A percentile compares a stretch with the other conserved stretches of the same genome.
These are phyloP conservation scores for Anguilla pacifica DNA, from an alignment of 2,797 vertebrate genomes.

Conservation along the genomic window DNA sequence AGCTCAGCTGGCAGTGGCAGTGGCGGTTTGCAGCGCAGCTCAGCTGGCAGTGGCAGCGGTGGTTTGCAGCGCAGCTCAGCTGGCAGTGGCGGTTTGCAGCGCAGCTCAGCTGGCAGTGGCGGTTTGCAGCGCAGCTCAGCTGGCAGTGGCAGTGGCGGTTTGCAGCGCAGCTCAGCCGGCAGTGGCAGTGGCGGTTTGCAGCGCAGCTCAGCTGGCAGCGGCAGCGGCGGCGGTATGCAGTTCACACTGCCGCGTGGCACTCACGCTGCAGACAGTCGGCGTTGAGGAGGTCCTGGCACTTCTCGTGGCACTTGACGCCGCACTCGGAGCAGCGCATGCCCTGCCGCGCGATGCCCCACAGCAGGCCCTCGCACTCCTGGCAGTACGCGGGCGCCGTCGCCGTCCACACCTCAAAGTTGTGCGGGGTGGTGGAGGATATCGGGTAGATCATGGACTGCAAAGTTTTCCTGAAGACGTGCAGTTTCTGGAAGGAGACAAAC, in stretches of 20 bases:
- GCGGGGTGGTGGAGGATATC: slow-evolving; percentile 95
- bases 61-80: too few relatives aligned
- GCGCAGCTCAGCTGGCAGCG: too few relatives aligned
- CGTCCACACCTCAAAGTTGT: slow-evolving; percentile 98
- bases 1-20: too few relatives aligned
- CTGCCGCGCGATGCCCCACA: slow-evolving; percentile 97
- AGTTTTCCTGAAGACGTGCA: slow-evolving; percentile 95
- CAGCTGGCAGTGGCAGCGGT: too few relatives aligned
- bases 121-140: too few relatives aligned
- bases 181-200: too few relatives aligned
- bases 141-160: too few relatives aligned
- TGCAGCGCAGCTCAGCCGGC: too few relatives aligned
- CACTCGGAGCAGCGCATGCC: slow-evolving; percentile 96
- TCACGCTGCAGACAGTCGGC: slow-evolving; percentile 98
- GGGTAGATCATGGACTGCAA: slow-evolving; percentile 96
- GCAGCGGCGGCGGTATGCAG: not conserved
- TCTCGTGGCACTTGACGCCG: slow-evolving; percentile 97
- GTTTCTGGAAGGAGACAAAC: slow-evolving; percentile 75
- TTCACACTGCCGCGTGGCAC: slow-evolving; percentile 51
- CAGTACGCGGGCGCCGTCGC: slow-evolving; percentile 97
- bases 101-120: not conserved
- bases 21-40: too few relatives aligned
- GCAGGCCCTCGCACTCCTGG: slow-evolving; percentile 94
- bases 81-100: too few relatives aligned
- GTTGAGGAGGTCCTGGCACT: slow-evolving; percentile 97